A percentile compares a stretch with the other conserved stretches of the same genome.
These are phyloP conservation scores for Rotaria socialis DNA, from an alignment of 2,888 invertebrate genomes.

Conservation along the genomic window DNA sequence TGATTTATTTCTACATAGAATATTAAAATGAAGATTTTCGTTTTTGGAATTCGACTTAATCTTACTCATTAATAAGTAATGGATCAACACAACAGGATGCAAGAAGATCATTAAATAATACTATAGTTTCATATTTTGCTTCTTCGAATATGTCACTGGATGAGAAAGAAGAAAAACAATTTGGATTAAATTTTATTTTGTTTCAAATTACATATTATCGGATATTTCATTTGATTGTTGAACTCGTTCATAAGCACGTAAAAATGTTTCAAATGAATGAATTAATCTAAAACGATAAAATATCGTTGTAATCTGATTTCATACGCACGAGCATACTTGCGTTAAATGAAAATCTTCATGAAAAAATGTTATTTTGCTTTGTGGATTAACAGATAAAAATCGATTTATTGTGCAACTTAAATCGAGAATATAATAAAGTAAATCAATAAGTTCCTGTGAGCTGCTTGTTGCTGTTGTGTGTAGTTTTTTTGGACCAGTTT, in stretches of 20 bases:
- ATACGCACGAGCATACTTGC: constrained; percentile 48
- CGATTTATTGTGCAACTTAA: constrained; percentile 68
- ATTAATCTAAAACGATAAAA: constrained; percentile 67
- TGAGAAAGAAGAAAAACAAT: not conserved
- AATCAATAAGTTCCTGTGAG: constrained; percentile 64
- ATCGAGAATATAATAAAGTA: constrained; percentile 70
- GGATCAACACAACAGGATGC: constrained; percentile 13
- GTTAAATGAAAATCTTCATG: constrained; percentile 61
- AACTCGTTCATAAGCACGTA: constrained; percentile 69
- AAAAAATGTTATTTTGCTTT: constrained; percentile 63
- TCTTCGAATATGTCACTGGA: not conserved
- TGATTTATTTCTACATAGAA: not conserved
- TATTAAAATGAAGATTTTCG: too few species aligned
- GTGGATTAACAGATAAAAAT: constrained; percentile 69
- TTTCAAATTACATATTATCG: constrained; percentile 50
- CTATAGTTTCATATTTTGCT: constrained; percentile 21
- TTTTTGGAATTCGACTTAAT: not conserved
- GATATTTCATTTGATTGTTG: constrained; percentile 58
- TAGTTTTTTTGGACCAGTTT: constrained; percentile 52
- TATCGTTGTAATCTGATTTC: not conserved
- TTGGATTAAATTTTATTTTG: too few species aligned
- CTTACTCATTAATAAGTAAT: constrained; percentile 7
- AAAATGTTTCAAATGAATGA: constrained; percentile 71
- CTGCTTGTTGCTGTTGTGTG: constrained; percentile 48
- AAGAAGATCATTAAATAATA: not conserved